Conservation (phyloP, 1,140 invertebrate genomes). For the Teleopsis dalmanni region DNA sequence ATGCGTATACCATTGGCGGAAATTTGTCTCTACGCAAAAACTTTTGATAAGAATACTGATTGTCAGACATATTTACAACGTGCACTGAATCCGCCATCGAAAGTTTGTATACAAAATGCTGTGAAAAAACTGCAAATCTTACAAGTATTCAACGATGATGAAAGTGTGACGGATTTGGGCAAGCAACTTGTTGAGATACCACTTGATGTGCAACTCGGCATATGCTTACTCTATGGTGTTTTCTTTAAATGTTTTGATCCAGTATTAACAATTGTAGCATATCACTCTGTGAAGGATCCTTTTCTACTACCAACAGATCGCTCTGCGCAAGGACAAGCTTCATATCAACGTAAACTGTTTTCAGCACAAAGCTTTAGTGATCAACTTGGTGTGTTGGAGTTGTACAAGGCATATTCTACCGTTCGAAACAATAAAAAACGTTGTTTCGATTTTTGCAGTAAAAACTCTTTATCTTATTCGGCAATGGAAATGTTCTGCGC, state of each 20-base stretch:
- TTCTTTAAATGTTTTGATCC: constrained; percentile 91
- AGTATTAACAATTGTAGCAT: constrained; percentile 85
- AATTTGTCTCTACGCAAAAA: constrained; percentile 85
- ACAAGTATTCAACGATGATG: constrained; percentile 73
- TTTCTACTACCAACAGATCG: constrained; percentile 61
- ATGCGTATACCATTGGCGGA: constrained; percentile 69
- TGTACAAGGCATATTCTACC: constrained; percentile 21
- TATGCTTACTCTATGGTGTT: constrained; percentile 84
- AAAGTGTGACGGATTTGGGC: constrained; percentile 78
- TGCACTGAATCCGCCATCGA: constrained; percentile 78
- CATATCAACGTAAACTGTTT: constrained; percentile 54
- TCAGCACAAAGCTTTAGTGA: constrained; percentile 67
- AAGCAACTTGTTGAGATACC: constrained; percentile 40
- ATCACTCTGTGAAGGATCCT: constrained; percentile 76
- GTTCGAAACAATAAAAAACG: background rate
- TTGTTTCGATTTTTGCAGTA: constrained; percentile 16
- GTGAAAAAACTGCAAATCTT: constrained; percentile 66
- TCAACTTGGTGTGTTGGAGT: constrained; percentile 72
- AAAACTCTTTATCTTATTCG: constrained; percentile 18
- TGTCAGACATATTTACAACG: constrained; percentile 75
- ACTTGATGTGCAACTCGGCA: constrained; percentile 54
- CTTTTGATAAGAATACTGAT: constrained; percentile 67
- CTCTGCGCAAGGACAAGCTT: constrained; percentile 47
- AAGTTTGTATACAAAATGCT: constrained; percentile 56
- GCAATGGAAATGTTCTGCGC: constrained; percentile 28